Evolutionary conservation across 2,113 vertebrate species (phyloP).

Genomic region (Muntiacus muntjak): DNA sequence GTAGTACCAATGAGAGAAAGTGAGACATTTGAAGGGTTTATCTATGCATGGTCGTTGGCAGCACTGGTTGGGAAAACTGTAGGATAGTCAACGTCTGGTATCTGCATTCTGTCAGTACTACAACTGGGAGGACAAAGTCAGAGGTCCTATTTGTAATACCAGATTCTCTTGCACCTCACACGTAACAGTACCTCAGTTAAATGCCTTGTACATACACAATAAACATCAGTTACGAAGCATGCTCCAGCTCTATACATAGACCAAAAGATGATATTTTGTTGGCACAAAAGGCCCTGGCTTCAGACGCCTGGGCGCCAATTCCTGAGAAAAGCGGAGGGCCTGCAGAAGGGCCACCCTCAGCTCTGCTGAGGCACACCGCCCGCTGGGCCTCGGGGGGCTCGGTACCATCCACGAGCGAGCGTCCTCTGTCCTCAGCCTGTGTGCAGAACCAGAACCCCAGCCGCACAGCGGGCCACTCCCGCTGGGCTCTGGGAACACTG

Average conservation of each 20-base stretch:
- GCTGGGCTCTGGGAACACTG: fast-evolving
- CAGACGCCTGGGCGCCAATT: fast-evolving
- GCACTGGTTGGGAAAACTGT: not conserved
- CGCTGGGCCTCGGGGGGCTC: fast-evolving
- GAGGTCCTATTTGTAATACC: fast-evolving
- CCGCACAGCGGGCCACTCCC: fast-evolving
- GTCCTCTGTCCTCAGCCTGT: not conserved
- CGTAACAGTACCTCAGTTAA: fast-evolving
- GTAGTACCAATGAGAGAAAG: not conserved
- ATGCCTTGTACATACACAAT: fast-evolving
- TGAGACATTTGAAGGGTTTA: fast-evolving
- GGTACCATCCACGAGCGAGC: fast-evolving
- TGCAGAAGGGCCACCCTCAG: fast-evolving
- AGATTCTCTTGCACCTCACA: not conserved
- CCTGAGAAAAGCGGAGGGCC: too few relatives aligned
- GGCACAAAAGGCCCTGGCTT: not conserved
- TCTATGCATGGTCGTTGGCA: fast-evolving
- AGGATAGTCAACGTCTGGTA: not conserved
- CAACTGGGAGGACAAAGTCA: too few relatives aligned
- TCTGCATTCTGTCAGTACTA: too few relatives aligned
- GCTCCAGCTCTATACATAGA: fast-evolving
- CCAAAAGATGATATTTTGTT: not conserved
- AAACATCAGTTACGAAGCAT: not conserved
- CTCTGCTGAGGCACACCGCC: not conserved
- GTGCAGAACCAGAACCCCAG: not conserved